Base-by-base conservation (phyloP, 2,797 vertebrate species). In the Dendrocincla fuliginosa region DNA sequence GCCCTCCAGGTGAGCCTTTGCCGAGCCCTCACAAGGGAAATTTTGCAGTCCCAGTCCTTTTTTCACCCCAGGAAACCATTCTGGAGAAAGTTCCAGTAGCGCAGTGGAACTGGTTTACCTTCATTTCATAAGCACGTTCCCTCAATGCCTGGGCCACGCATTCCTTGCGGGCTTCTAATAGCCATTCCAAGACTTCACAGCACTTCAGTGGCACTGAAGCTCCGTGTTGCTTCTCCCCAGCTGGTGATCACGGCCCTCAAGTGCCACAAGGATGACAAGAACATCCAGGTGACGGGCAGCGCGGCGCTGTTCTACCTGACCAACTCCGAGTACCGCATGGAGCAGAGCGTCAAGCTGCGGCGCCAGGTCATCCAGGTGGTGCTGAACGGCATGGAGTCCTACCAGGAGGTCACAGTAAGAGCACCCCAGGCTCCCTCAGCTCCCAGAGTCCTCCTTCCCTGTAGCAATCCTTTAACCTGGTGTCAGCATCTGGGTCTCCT, bases 331-430 rank as follows among this genome's bases (percentile, higher is more conserved):
- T 99, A 99, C 95, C 99, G 99, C 90, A 98, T 97, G 3, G 98
- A 99, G 95, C 99, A 99, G 98, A 99, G 99, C 0, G 97, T 99
- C 64, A 97, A 97, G 96, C 97, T 99, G 95, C 98, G 99, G 41
- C 98, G 99, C 35, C 98, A 99, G 95, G 99, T 99, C 95, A 99
- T 99, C 93, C 98, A 99, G 95, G 99, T 99, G 97, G 99, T 99
- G 65, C 98, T 99, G 30, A 99, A 99, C 1, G 99, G 99, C 95
- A 99, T 99, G 99, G 99, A 99, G 85, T 99, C 99, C 93, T 99
- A 99, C 98, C 99, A 99, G 98, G 99, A 99, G 94, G 99, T 99
- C 96, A 99, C 99, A 90, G 99, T 99, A 97, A 98, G 99, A 97
- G 87, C 83, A 73, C 7, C 24, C 50, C 91, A 15, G 97, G 9